Base-by-base conservation (phyloP, 2,797 vertebrate genomes). In the Falco rusticolus region DNA sequence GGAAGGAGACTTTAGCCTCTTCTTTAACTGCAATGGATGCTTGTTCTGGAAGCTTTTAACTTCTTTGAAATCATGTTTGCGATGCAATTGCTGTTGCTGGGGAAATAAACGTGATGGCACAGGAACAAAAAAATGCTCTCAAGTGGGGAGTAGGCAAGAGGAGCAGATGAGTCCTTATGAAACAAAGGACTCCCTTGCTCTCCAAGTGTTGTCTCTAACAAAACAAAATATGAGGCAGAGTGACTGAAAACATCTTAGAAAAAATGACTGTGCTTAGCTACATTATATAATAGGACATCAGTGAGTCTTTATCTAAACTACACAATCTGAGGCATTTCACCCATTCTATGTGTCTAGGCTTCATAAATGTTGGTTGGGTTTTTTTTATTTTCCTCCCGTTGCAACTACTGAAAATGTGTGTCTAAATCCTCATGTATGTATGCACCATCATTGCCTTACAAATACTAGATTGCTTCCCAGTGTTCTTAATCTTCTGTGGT, bases 301-400 rank as follows among this genome's bases (percentile, higher is more conserved):
- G 79, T 10, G 39, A 64, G 68, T 87, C 68, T 93, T 95, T 94
- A 87, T 69, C 84, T 92, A 93, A 96, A 96, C 93, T 87, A 89
- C 66, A 72, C 63, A 77, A 16, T 66, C 82, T 65, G 72, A 93
- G 65, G 79, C 82, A 78, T 91, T 94, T 95, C 86, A 87, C 64
- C 59, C 71, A 71, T 90, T 81, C 69, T 39, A 25, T 57, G 54
- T 81, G 79, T 93, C 71, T 50, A 87, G 50, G 77, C 75, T 92
- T 94, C 75, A 41, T 45, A 89, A 75, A 89, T 65, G 31, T 43
- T 43, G 39, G 39, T 41, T 41, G 39, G 26, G 34, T 3, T 6
- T 63, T 18, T 41, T 72, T 48, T 22, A 78, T 92, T 57, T 93
- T 89, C 50, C 33, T 80, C 57, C 81, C 61, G 65, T 95, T 84